Base-by-base conservation (phyloP, 2,797 vertebrate genomes). In the Etheostoma perlongum region DNA sequence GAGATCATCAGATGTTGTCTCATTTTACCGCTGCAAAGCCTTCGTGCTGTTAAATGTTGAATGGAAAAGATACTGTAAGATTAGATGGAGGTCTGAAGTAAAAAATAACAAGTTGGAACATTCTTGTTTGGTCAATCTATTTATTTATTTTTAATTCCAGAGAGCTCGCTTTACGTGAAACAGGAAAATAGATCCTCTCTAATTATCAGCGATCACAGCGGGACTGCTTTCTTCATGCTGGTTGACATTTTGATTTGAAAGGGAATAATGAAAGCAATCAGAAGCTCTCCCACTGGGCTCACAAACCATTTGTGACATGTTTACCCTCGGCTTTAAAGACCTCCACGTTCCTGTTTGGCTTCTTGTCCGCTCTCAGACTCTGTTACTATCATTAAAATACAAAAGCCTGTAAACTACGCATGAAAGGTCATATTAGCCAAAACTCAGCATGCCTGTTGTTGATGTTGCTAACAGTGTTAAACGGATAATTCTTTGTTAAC, bases 171-270 rank as follows among this genome's bases (percentile, higher is more conserved):
- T 64, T 13, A 14, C 67, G 77, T 25, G 59, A 58, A 78, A 69
- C 44, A 6, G 57, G 60, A 81, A 82, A 80, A 72, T 21, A 11
- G 78, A 82, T 84, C 47, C 74, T 85, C 70, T 91, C 72, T 91
- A 90, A 91, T 92, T 90, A 89, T 66, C 79, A 82, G 49, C 1
- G 12, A 68, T 58, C 85, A 12, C 85, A 86, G 83, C 69, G 67
- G 62, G 91, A 15, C 51, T 0, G 30, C 81, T 73, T 72, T 64
- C 82, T 81, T 90, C 88, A 79, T 2, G 86, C 91, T 90, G 89
- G 84, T 30, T 91, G 92, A 91, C 91, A 90, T 93, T 93, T 91
- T 91, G 89, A 89, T 89, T 89, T 84, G 76, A 88, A 88, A 55
- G 66, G 67, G 67, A 88, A 85, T 85, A 85, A 92, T 79, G 87